Conservation (phyloP, 2,888 invertebrate genomes). For the Altica lythri region DNA sequence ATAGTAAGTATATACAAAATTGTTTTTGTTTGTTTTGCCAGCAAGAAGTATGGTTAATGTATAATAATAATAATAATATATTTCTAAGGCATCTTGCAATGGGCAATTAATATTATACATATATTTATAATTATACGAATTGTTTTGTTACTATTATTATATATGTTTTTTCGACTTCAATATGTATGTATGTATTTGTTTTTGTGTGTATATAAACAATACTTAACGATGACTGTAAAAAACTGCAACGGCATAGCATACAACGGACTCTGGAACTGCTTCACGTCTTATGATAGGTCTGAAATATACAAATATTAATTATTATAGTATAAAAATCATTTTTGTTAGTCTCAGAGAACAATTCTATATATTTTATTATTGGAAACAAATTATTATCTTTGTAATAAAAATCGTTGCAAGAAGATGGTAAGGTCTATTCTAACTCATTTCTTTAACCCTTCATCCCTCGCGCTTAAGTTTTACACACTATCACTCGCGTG, state of each 20-base stretch:
- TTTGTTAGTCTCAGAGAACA: no score
- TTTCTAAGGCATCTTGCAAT: conserved; percentile 50
- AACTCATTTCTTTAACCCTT: no score
- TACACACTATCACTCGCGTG: no score
- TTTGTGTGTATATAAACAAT: conserved; percentile 46
- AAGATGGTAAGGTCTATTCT: no score
- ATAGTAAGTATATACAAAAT: conserved; percentile 44
- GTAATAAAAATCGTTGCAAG: no score
- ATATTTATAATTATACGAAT: conserved; percentile 35
- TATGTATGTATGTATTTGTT: conserved; percentile 39
- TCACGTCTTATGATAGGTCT: conserved; percentile 55
- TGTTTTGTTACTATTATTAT: no score
- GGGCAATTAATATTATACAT: conserved; percentile 12
- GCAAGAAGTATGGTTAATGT: conserved; percentile 48
- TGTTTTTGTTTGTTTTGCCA: conserved; percentile 44
- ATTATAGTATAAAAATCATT: no score
- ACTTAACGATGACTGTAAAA: conserved; percentile 45
- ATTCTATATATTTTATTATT: no score
- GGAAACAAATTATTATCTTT: no score
- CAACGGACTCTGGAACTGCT: conserved; percentile 37
- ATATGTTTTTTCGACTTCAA: conserved; percentile 37
- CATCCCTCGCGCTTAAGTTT: no score
- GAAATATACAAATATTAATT: no score
- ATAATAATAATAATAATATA: conserved; percentile 34
- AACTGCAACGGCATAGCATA: conserved; percentile 41